Percentiles rank a stretch among this genome's conserved stretches.
Evolutionary conservation across 2,888 invertebrate species (phyloP).

Genomic region (Rosalia funebris): DNA sequence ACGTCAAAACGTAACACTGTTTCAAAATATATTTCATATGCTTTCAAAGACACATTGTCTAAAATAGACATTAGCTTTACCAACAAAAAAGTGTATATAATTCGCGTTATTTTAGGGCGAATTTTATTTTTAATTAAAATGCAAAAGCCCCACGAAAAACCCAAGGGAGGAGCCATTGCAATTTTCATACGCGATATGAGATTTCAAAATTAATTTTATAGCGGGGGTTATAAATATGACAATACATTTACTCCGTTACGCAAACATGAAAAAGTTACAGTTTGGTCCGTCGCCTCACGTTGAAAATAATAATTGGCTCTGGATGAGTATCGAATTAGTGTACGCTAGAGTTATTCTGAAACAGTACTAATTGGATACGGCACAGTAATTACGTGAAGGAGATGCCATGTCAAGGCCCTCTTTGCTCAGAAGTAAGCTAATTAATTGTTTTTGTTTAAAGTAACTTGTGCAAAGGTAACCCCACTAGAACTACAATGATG

Average conservation of each 20-base stretch:
- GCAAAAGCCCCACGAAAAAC: too few species aligned
- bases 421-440: conserved; percentile 1
- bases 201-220: conserved; percentile 10
- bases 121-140: too few species aligned
- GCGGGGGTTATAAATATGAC: conserved; percentile 3
- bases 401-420: background rate
- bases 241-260: background rate
- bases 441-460: conserved; percentile 6
- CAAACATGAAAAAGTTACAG: conserved; percentile 27
- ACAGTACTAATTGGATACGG: conserved; percentile 40
- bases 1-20: too few species aligned
- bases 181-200: too few species aligned
- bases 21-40: too few species aligned
- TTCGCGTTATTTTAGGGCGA: too few species aligned
- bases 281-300: conserved; percentile 31
- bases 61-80: too few species aligned
- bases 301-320: conserved; percentile 42
- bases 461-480: too few species aligned
- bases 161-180: too few species aligned
- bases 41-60: too few species aligned
- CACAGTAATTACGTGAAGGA: conserved; percentile 31
- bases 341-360: conserved; percentile 30
- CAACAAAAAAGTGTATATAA: too few species aligned
- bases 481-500: too few species aligned
- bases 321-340: conserved; percentile 37